Evolutionary conservation across 1,140 invertebrate genomes (phyloP).

Genomic region (Pomacea maculata): DNA sequence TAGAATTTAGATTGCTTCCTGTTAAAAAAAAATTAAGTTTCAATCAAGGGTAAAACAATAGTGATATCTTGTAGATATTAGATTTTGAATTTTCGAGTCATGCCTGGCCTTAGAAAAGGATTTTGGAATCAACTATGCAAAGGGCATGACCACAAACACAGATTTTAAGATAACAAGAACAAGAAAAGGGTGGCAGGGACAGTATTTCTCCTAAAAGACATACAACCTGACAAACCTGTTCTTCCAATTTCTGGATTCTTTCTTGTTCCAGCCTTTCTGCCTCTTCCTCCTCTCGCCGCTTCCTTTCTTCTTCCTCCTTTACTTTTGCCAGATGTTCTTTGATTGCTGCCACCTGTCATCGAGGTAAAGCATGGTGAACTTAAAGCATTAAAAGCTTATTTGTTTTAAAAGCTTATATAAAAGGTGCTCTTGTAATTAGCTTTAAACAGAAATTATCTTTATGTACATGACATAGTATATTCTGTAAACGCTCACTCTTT

Average conservation of each 20-base stretch:
- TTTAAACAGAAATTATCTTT: background rate
- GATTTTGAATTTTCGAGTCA: no score
- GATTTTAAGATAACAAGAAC: no score
- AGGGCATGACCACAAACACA: no score
- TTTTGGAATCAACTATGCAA: no score
- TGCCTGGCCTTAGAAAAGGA: no score
- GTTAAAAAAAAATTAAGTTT: no score
- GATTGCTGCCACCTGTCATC: conserved; percentile 41
- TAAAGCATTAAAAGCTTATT: no score
- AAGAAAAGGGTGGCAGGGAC: no score
- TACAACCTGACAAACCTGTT: conserved; percentile 46
- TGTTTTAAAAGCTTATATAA: background rate
- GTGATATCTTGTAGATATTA: no score
- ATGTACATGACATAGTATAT: background rate
- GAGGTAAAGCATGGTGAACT: background rate
- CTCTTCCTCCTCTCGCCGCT: conserved; percentile 75
- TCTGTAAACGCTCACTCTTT: conserved; percentile 19
- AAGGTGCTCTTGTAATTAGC: background rate
- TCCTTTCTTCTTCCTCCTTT: conserved; percentile 85
- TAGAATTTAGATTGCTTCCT: no score
- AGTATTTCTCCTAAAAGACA: background rate
- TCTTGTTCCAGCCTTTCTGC: conserved; percentile 51
- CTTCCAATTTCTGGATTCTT: conserved; percentile 43
- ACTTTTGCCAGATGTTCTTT: conserved; percentile 70
- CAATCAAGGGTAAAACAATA: no score